These are phyloP conservation scores for Ephialtes manifestator DNA, from an alignment of 2,888 invertebrate genomes.

Conservation along the genomic window DNA sequence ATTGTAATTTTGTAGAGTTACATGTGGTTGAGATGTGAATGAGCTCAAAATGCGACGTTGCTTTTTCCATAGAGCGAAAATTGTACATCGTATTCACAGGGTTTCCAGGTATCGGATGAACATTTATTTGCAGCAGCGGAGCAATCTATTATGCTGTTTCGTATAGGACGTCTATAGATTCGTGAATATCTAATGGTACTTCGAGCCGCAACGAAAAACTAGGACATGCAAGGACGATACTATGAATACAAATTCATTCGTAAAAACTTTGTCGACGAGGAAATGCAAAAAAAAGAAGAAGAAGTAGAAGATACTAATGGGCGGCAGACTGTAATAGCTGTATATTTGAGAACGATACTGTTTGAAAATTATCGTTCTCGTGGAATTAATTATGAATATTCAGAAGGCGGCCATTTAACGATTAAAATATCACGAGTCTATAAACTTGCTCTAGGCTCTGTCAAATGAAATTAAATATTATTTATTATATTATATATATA, in stretches of 20 bases:
- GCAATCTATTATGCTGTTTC: constrained; percentile 30
- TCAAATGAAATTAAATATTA: background rate
- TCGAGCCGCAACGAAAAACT: constrained; percentile 47
- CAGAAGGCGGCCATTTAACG: background rate
- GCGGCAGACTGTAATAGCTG: background rate
- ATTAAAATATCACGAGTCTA: background rate
- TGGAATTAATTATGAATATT: background rate
- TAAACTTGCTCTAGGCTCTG: background rate
- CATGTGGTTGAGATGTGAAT: no score
- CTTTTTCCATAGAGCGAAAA: background rate
- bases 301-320: constrained; percentile 10
- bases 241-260: constrained; percentile 54
- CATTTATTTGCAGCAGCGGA: constrained; percentile 10
- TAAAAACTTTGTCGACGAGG: constrained; percentile 29
- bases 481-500: no score
- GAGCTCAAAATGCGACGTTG: no score
- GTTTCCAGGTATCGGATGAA: constrained; percentile 6
- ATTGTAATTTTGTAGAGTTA: no score
- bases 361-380: background rate
- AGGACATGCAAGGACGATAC: constrained; percentile 38
- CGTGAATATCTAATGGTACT: constrained; percentile 44
- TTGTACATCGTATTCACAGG: background rate
- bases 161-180: constrained; percentile 18
- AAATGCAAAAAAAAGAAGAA: background rate
- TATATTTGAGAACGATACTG: background rate